Evolutionary conservation across 2,113 vertebrate genomes (phyloP), one percentile per base, ranked within the genome.

Genomic region (Sceloporus tristichus): DNA sequence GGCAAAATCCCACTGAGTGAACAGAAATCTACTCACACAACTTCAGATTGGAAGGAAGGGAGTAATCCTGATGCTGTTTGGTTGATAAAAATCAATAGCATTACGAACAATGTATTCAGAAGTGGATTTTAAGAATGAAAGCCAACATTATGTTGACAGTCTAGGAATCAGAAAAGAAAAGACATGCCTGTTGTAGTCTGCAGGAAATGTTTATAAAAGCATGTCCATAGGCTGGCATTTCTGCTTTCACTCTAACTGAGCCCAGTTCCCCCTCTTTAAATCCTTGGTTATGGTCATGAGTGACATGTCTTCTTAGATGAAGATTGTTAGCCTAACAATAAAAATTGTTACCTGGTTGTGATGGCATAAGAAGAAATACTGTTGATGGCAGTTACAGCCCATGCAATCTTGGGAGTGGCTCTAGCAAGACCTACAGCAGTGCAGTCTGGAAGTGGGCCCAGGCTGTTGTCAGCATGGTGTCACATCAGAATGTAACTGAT

Each of bases 351-450:
- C 73, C 54, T 90, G 83, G 68, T 82, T 68, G 54, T 83, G 68
- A 54, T 85, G 62, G 53, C 53, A 42, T 79, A 81, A 83, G 91
- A 92, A 89, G 66, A 48, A 79, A 85, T 87, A 40, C 11, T 91
- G 85, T 92, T 84, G 93, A 88, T 89, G 82, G 92, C 92, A 93
- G 91, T 90, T 93, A 91, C 89, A 68, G 91, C 94, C 93, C 87
- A 92, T 94, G 93, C 94, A 93, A 92, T 93, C 85, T 87, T 92
- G 94, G 93, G 95, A 96, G 95, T 93, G 93, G 93, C 93, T 95
- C 95, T 96, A 93, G 90, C 91, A 90, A 93, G 97, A 97, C 97
- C 96, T 97, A 97, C 96, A 97, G 97, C 96, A 96, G 90, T 91
- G 95, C 94, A 88, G 94, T 93, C 94, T 97, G 94, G 95, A 96